Evolutionary conservation across 35 echinoderm and acorn worm genomes (phyloP).

Genomic region (Patiria miniata): DNA sequence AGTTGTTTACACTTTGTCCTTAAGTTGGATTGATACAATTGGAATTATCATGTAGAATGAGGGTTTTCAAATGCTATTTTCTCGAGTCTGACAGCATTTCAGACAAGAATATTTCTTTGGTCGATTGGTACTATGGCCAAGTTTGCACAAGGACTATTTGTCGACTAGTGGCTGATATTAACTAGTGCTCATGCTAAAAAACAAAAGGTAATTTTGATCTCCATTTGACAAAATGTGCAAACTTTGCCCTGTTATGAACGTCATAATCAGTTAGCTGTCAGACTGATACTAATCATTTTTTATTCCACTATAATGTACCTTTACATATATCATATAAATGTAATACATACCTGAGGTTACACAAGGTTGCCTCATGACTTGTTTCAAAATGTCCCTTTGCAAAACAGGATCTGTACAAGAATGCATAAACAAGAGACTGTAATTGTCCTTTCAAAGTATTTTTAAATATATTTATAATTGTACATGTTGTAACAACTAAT

Average conservation of each 20-base stretch:
- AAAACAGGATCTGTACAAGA: neutral
- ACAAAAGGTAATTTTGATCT: too few relatives aligned
- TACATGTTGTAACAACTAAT: neutral
- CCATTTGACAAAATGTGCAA: too few relatives aligned
- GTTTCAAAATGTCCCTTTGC: neutral
- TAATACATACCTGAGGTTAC: conserved; percentile 11
- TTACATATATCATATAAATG: conserved; percentile 2
- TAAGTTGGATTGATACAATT: neutral
- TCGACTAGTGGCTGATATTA: too few relatives aligned
- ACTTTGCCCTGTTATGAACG: neutral
- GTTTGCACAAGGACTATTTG: too few relatives aligned
- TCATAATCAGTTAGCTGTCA: neutral
- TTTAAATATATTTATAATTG: neutral
- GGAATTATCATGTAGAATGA: neutral
- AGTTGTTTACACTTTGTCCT: neutral
- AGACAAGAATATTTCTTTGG: neutral
- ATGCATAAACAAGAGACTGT: neutral
- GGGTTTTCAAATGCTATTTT: conserved; percentile 2
- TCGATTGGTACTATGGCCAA: neutral
- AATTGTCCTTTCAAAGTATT: neutral
- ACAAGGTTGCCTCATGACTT: neutral
- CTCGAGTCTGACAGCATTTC: neutral
- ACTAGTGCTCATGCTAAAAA: too few relatives aligned
- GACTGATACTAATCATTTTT: neutral
- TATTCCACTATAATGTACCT: neutral